Evolutionary conservation across 2,797 vertebrate genomes (phyloP).

Genomic region (Peromyscus nudipes): DNA sequence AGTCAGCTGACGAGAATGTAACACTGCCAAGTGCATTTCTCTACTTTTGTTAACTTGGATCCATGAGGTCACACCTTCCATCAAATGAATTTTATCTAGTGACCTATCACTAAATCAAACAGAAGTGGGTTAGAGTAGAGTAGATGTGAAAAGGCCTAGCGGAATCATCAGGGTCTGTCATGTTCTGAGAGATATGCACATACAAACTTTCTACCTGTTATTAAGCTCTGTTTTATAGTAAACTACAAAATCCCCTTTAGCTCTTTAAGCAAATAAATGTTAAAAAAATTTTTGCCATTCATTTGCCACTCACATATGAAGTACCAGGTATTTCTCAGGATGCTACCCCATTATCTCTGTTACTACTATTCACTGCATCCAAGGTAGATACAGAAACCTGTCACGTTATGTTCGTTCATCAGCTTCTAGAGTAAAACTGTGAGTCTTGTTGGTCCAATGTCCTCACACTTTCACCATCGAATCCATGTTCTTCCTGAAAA

Average conservation of each 20-base stretch:
- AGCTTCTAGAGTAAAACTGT: constrained; percentile 7
- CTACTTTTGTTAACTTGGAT: not conserved
- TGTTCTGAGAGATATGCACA: not conserved
- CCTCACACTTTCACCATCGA: not conserved
- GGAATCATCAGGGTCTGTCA: not conserved
- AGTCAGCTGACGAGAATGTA: not conserved
- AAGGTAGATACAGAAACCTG: not conserved
- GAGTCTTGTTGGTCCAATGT: not conserved
- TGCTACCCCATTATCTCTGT: not conserved
- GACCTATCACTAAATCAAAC: not conserved
- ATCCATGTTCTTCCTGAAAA: not conserved
- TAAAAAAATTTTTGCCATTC: not conserved
- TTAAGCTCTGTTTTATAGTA: not conserved
- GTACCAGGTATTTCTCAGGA: not conserved
- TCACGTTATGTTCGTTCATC: not conserved
- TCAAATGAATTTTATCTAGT: not conserved
- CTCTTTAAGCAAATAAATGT: not conserved
- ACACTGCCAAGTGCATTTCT: no score
- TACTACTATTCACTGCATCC: not conserved
- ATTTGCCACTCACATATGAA: not conserved
- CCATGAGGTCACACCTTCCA: not conserved
- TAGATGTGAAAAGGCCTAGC: no score
- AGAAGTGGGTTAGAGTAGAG: not conserved
- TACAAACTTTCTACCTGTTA: not conserved
- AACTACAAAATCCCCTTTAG: not conserved